phyloP scores from a whole-genome alignment of 2,888 invertebrate genomes.

The Dexiosoma caninum region DNA sequence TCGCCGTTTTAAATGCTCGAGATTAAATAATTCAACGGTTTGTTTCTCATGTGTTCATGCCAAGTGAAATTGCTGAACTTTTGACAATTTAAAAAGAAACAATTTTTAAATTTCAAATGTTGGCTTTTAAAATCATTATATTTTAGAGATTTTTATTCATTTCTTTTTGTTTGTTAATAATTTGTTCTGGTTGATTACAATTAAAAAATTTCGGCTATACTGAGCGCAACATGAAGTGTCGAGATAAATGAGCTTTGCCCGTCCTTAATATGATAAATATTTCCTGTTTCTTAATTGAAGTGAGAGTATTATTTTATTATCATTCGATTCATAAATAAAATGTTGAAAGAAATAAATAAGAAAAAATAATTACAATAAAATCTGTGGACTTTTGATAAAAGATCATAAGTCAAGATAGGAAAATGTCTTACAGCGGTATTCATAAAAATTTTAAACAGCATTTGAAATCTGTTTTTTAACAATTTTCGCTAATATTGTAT shows the following conservation, averaged over 20 bases:
- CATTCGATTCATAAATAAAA: too few species aligned
- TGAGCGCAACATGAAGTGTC: slow-evolving; percentile 20
- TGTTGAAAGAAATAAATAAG: too few species aligned
- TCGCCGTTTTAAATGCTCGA: not conserved
- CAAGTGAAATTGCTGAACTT: slow-evolving; percentile 42
- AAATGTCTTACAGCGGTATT: too few species aligned
- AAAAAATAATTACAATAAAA: too few species aligned
- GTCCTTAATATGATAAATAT: slow-evolving; percentile 44
- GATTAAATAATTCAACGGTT: slow-evolving; percentile 13
- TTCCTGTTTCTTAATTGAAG: slow-evolving; percentile 34
- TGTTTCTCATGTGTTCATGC: slow-evolving; percentile 23
- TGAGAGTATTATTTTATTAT: too few species aligned
- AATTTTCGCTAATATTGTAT: too few species aligned
- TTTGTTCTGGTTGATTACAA: slow-evolving; percentile 47
- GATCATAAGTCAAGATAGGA: too few species aligned
- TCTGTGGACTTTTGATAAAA: too few species aligned
- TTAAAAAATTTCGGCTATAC: slow-evolving; percentile 3
- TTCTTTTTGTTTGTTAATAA: slow-evolving; percentile 36
- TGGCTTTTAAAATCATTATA: not conserved
- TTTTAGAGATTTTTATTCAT: slow-evolving; percentile 16
- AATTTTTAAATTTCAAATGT: slow-evolving; percentile 19
- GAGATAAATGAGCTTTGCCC: slow-evolving; percentile 37
- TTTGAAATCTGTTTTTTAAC: too few species aligned
- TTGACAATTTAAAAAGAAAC: not conserved
- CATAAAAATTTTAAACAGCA: too few species aligned